Evolutionary conservation across 2,888 invertebrate species (phyloP).

Genomic region (Phania funesta): DNA sequence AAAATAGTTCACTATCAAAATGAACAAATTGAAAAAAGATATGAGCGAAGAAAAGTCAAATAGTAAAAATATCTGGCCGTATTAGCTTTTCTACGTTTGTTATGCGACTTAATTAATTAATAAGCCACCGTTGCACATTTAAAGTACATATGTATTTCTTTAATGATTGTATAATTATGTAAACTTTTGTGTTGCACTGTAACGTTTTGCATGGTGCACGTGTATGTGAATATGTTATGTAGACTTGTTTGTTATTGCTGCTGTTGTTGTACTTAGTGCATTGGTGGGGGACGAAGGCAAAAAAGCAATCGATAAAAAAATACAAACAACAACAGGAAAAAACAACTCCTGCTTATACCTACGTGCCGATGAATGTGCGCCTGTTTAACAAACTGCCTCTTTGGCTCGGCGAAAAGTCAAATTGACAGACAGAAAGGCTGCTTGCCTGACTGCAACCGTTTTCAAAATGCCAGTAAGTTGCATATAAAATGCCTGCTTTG

Average conservation of each 20-base stretch:
- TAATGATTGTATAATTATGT: not conserved
- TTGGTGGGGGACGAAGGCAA: conserved; percentile 50
- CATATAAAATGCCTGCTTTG: conserved; percentile 61
- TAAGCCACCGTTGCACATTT: no score
- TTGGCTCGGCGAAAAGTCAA: conserved; percentile 14
- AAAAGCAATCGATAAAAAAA: conserved; percentile 49
- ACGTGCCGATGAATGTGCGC: not conserved
- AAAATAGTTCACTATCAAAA: no score
- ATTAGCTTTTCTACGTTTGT: no score
- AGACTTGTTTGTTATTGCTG: conserved; percentile 31
- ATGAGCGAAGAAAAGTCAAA: no score
- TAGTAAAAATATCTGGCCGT: no score
- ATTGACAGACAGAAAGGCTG: conserved; percentile 3
- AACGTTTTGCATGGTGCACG: conserved; percentile 17
- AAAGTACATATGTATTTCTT: not conserved
- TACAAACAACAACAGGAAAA: conserved; percentile 19
- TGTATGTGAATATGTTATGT: not conserved
- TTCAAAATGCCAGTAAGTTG: conserved; percentile 57
- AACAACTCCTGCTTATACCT: conserved; percentile 9
- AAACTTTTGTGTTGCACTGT: conserved; percentile 32
- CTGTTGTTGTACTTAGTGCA: conserved; percentile 44
- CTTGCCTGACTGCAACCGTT: conserved; percentile 28
- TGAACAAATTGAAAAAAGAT: no score
- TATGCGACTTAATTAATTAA: no score
- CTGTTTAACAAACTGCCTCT: conserved; percentile 22